These are phyloP conservation scores for Litocranius walleri DNA, from an alignment of 2,113 vertebrate species.

Conservation along the genomic window DNA sequence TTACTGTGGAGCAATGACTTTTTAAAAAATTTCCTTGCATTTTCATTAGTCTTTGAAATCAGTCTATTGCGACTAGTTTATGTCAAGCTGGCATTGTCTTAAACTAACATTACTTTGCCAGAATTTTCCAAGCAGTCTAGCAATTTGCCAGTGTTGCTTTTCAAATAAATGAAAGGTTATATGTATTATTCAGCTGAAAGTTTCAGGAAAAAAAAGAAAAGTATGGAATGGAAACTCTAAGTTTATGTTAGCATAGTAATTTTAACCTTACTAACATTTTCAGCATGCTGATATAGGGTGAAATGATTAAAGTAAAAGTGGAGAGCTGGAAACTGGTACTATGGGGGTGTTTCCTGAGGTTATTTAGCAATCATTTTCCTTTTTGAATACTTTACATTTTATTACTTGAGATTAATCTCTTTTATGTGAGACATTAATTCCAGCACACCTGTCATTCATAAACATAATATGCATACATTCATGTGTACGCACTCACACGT, in stretches of 20 bases:
- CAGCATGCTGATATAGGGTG: neutral
- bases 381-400: neutral
- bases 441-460: neutral
- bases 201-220: neutral
- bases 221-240: neutral
- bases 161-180: constrained; percentile 48
- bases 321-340: neutral
- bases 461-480: neutral
- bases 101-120: constrained; percentile 28
- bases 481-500: neutral
- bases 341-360: neutral
- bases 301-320: neutral
- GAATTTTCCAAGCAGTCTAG: constrained; percentile 52
- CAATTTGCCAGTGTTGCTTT: constrained; percentile 60
- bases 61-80: neutral
- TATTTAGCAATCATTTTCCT: neutral
- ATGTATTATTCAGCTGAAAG: constrained; percentile 31
- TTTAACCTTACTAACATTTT: neutral
- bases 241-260: neutral
- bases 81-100: constrained; percentile 57
- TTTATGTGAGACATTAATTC: neutral
- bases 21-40: neutral
- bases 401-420: neutral
- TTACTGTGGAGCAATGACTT: neutral
- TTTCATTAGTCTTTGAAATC: constrained; percentile 49